These are phyloP conservation scores for Wasmannia auropunctata DNA, from an alignment of 1,140 invertebrate genomes.

Conservation along the genomic window DNA sequence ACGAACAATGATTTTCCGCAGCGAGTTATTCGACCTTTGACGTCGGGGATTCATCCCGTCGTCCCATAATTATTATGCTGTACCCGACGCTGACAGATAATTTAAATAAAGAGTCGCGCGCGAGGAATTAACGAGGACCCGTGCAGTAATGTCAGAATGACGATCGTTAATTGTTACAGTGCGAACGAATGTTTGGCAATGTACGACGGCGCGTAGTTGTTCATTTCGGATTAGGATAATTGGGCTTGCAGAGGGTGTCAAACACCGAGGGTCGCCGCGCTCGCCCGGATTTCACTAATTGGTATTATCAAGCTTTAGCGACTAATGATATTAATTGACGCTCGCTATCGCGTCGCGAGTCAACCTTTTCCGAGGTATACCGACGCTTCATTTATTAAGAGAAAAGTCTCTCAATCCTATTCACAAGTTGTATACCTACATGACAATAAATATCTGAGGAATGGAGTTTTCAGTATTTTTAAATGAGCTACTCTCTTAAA, in stretches of 20 bases:
- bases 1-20: constrained; percentile 28
- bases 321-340: constrained; percentile 72
- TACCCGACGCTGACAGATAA: constrained; percentile 37
- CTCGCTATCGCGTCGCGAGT: constrained; percentile 52
- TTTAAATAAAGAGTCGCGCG: constrained; percentile 58
- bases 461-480: neutral
- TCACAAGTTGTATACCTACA: neutral
- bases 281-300: constrained; percentile 75
- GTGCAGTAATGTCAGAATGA: constrained; percentile 52
- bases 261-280: constrained; percentile 67
- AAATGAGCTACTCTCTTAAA: no score
- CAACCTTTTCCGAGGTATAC: constrained; percentile 26
- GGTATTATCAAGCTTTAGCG: constrained; percentile 74
- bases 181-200: constrained; percentile 45
- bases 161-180: constrained; percentile 37
- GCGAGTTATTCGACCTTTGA: constrained; percentile 49
- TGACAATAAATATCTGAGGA: neutral
- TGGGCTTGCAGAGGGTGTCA: constrained; percentile 62
- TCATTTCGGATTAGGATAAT: constrained; percentile 71
- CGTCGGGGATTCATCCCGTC: constrained; percentile 29
- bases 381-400: neutral
- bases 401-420: neutral
- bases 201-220: constrained; percentile 58
- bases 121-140: constrained; percentile 48
- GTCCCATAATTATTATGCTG: constrained; percentile 51